These are phyloP conservation scores for Acrossocheilus wenchowensis DNA, from an alignment of 2,797 vertebrate species.

Conservation along the genomic window DNA sequence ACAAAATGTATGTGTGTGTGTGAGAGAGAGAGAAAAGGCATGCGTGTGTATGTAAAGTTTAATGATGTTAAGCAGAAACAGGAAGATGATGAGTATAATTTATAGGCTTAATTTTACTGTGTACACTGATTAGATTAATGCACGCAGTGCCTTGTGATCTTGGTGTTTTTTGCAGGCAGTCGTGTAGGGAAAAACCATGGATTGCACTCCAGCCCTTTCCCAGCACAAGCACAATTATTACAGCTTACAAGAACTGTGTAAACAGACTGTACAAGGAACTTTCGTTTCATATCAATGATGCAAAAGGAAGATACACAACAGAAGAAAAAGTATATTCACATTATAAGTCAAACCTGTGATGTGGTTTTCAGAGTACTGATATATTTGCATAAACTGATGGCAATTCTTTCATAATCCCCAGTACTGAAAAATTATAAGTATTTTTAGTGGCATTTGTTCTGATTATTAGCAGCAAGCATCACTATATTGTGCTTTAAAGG, in stretches of 20 bases:
- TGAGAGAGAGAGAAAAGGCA: not conserved
- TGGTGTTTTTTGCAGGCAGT: not conserved
- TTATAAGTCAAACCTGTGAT: not conserved
- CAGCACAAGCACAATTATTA: not conserved
- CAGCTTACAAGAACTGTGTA: not conserved
- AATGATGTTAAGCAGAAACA: not conserved
- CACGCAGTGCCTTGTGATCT: not conserved
- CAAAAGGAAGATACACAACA: not conserved
- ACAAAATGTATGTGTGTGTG: not conserved
- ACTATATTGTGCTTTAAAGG: not conserved
- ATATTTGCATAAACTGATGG: not conserved
- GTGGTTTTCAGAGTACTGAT: not conserved
- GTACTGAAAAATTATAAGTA: not conserved
- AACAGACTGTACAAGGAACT: constrained; percentile 12
- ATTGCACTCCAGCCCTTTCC: not conserved
- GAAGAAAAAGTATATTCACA: not conserved
- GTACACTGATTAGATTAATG: constrained; percentile 4
- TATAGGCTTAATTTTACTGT: not conserved
- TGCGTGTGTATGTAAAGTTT: not conserved
- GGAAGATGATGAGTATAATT: not conserved
- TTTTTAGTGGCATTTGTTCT: not conserved
- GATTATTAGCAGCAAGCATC: not conserved
- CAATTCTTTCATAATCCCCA: not conserved
- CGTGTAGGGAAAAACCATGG: not conserved
- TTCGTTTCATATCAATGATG: not conserved